Base-by-base conservation (phyloP, 2,113 vertebrate genomes). In the Stomatorhinus ivindoensis region DNA sequence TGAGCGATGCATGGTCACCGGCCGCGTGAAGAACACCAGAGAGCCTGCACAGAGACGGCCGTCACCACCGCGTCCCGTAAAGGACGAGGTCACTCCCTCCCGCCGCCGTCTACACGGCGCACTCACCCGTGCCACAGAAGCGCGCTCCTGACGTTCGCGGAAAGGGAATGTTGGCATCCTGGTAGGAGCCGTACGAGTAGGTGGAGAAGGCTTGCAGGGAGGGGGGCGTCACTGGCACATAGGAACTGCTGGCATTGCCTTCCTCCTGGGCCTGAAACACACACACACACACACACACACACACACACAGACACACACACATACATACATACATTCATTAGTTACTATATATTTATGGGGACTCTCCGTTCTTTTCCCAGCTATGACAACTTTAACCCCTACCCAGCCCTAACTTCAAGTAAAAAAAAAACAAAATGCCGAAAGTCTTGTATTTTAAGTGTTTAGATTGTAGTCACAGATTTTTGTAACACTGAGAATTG, bases 81-180 rank as follows among this genome's bases (percentile, higher is more conserved):
- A 42, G 73, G 35, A 42, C 6, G 73, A 80, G 15, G 1, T 13
- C 35, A 3, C 35, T 42, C 8, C 73, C 73, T 7, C 35, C 73
- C 35, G 17, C 73, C 6, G 35, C 15, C 11, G 8, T 21, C 73
- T 17, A 19, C 48, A 80, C 35, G 1, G 39, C 3, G 69, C 27
- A 47, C 94, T 93, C 80, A 98, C 97, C 97, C 93, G 98, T 97
- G 90, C 98, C 98, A 90, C 98, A 99, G 94, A 99, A 99, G 88
- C 98, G 97, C 86, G 98, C 98, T n/a, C 98, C 98, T 0, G 98
- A 99, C 3, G 98, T 99, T 13, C 98, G 96, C 42, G 98, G 98
- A 90, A 99, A 99, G 0, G 98, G 98, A 93, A 99, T 98, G 93
- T 99, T 99, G n/a, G 98, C 97, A 73, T 99, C 98, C 95, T 99